Percentiles rank a stretch among this genome's conserved stretches.
phyloP scores from a whole-genome alignment of 2,113 vertebrate genomes.

The Thymallus thymallus region DNA sequence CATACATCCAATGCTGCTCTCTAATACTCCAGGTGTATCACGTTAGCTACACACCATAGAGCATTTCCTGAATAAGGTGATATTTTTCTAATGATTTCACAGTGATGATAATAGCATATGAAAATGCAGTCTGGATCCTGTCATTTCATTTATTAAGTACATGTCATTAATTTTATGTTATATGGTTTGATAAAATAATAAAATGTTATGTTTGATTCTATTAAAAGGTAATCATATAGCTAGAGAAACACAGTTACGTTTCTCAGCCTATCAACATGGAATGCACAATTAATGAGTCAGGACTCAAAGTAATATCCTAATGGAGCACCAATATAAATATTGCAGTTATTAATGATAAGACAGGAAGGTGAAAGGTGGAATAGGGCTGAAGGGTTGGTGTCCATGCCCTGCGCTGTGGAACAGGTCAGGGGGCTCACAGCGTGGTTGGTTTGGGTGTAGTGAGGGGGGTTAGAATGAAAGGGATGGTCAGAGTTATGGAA shows the following conservation, averaged over 20 bases:
- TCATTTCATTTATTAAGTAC: too few species aligned
- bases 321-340: not conserved
- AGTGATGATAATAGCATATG: too few species aligned
- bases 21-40: not conserved
- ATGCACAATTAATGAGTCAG: slow-evolving; percentile 30
- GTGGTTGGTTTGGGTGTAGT: not conserved
- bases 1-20: not conserved
- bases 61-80: too few species aligned
- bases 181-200: too few species aligned
- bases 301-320: not conserved
- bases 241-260: too few species aligned
- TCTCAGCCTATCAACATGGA: slow-evolving; percentile 24
- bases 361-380: not conserved
- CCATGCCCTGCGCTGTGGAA: not conserved
- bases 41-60: too few species aligned
- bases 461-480: not conserved
- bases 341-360: not conserved
- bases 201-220: too few species aligned
- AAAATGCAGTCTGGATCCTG: too few species aligned
- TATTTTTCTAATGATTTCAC: too few species aligned
- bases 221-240: too few species aligned
- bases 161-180: too few species aligned
- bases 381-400: not conserved
- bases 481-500: not conserved
- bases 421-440: not conserved